These are phyloP conservation scores for Zoanthus solanderi DNA, from an alignment of 92 coral and sea anemone species.

Conservation along the genomic window DNA sequence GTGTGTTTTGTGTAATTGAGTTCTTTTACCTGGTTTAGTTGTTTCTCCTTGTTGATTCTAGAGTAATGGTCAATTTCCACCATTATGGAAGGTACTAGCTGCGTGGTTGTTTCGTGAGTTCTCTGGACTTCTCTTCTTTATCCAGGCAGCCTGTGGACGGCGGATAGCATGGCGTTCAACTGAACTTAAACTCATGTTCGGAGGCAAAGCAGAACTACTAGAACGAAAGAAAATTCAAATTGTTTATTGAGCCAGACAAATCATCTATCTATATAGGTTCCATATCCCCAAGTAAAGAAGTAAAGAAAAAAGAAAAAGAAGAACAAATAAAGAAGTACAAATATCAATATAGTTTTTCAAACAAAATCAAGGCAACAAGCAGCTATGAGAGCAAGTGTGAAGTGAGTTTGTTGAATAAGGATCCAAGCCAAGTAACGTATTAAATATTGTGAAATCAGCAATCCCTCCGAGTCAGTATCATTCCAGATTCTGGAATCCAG, in stretches of 20 bases:
- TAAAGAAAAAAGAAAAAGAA: neutral
- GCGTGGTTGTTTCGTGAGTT: constrained; percentile 97
- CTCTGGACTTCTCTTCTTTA: constrained; percentile 78
- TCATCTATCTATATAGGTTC: neutral
- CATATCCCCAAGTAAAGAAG: neutral
- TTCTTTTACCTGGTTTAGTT: neutral
- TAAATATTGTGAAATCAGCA: too few relatives aligned
- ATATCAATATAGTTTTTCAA: too few relatives aligned
- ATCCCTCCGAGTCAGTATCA: too few relatives aligned
- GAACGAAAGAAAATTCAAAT: constrained; percentile 65
- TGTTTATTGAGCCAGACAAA: neutral
- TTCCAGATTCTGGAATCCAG: too few relatives aligned
- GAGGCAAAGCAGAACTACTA: constrained; percentile 96
- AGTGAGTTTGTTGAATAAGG: too few relatives aligned
- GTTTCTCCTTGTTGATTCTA: constrained; percentile 34
- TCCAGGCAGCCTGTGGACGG: constrained; percentile 93
- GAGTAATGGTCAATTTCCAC: constrained; percentile 79
- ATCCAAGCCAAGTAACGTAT: too few relatives aligned
- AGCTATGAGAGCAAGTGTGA: too few relatives aligned
- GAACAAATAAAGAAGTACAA: too few relatives aligned
- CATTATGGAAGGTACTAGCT: constrained; percentile 76
- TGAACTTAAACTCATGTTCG: constrained; percentile 80
- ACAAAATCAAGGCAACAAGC: too few relatives aligned
- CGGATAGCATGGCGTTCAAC: constrained; percentile 97
- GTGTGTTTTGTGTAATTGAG: neutral